Conservation (phyloP, 2,888 invertebrate genomes). For the Suillia variegata region DNA sequence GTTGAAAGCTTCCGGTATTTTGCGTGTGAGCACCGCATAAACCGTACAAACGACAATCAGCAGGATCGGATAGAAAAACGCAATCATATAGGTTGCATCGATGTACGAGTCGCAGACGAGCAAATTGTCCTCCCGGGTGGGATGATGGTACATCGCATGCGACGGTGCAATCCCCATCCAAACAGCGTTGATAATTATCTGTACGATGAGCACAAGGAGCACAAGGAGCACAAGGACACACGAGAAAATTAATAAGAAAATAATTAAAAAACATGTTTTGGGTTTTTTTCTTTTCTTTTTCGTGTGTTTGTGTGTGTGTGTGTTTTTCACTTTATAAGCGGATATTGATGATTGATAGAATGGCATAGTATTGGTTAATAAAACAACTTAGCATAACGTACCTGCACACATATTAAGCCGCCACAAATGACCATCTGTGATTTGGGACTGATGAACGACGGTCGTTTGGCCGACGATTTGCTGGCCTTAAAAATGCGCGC, state of each 20-base stretch:
- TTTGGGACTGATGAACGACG: slow-evolving; percentile 89
- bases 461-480: slow-evolving; percentile 91
- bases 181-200: slow-evolving; percentile 86
- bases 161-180: slow-evolving; percentile 94
- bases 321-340: background rate
- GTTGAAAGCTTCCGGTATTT: slow-evolving; percentile 98
- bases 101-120: slow-evolving; percentile 92
- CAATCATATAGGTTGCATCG: slow-evolving; percentile 91
- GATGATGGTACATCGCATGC: slow-evolving; percentile 86
- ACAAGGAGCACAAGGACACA: background rate
- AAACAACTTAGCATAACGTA: slow-evolving; percentile 61
- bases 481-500: slow-evolving; percentile 97
- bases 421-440: slow-evolving; percentile 90
- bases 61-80: slow-evolving; percentile 91
- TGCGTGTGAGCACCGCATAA: slow-evolving; percentile 93
- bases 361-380: too few species aligned
- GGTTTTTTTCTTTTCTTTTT: background rate
- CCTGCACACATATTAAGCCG: slow-evolving; percentile 86
- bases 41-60: slow-evolving; percentile 92
- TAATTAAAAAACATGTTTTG: background rate
- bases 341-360: background rate
- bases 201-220: too few species aligned
- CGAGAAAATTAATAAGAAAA: slow-evolving; percentile 13
- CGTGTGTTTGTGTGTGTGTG: background rate
- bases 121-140: slow-evolving; percentile 89